Evolutionary conservation across 1,140 invertebrate genomes (phyloP).

Genomic region (Eumeta japonica): DNA sequence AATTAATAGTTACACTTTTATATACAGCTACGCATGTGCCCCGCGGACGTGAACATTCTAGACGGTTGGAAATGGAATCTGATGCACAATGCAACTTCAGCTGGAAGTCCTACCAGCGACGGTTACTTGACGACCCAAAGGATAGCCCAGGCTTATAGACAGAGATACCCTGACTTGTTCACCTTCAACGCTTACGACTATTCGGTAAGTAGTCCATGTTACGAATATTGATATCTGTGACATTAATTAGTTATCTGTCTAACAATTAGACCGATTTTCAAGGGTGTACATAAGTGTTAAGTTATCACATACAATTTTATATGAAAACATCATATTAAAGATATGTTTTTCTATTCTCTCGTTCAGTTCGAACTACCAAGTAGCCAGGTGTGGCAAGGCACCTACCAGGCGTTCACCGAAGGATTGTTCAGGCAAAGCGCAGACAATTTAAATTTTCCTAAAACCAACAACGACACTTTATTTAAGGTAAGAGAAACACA

Average conservation of each 20-base stretch:
- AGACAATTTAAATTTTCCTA: conserved; percentile 24
- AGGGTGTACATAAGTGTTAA: too few species aligned
- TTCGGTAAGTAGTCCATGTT: conserved; percentile 29
- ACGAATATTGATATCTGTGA: too few species aligned
- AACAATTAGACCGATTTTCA: too few species aligned
- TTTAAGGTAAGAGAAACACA: conserved; percentile 21
- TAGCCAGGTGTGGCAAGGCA: conserved; percentile 37
- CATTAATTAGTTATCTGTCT: conserved; percentile 41
- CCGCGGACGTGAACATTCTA: conserved; percentile 59
- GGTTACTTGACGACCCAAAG: conserved; percentile 63
- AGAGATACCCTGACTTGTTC: conserved; percentile 58
- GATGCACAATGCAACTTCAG: conserved; percentile 58
- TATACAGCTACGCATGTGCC: conserved; percentile 59
- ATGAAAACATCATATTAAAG: too few species aligned
- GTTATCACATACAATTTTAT: too few species aligned
- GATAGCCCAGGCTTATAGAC: conserved; percentile 61
- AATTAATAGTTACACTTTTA: too few species aligned
- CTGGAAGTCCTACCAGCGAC: conserved; percentile 58
- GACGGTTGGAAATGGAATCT: conserved; percentile 62
- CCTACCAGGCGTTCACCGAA: conserved; percentile 38
- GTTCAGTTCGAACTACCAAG: too few species aligned
- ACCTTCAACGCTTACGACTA: conserved; percentile 39
- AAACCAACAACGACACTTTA: conserved; percentile 33
- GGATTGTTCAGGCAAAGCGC: conserved; percentile 34
- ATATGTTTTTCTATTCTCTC: background rate